Percentiles rank a stretch among this genome's conserved stretches.
These are phyloP conservation scores for Kryphioiulus occultus DNA, from an alignment of 2,888 invertebrate genomes.

Conservation along the genomic window DNA sequence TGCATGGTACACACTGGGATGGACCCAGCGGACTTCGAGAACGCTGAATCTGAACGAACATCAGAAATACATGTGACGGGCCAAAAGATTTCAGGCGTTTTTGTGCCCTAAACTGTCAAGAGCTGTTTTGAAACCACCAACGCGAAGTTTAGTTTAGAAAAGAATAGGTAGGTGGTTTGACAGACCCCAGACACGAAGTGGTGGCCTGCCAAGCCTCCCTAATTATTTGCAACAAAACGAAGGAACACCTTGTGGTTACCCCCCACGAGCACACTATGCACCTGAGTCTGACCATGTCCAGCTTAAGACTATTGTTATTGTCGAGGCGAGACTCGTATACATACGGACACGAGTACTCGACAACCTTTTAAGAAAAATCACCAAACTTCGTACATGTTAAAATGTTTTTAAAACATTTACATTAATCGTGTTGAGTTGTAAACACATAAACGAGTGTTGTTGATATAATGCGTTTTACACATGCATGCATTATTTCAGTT, in stretches of 20 bases:
- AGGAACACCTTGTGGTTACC: neutral
- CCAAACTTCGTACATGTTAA: no score
- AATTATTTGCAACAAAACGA: slow-evolving; percentile 7
- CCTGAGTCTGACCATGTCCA: neutral
- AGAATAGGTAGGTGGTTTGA: slow-evolving; percentile 43
- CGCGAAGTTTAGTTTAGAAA: slow-evolving; percentile 12
- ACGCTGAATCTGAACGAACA: neutral
- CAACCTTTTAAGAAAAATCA: no score
- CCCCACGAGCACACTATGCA: neutral
- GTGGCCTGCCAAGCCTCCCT: slow-evolving; percentile 43
- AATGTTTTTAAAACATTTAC: no score
- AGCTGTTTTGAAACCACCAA: slow-evolving; percentile 29
- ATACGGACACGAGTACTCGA: no score
- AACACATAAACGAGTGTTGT: no score
- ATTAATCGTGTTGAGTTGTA: no score
- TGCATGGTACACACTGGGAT: neutral
- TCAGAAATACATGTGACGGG: neutral
- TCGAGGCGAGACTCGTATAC: neutral
- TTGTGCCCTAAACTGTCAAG: slow-evolving; percentile 41
- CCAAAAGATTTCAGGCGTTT: neutral
- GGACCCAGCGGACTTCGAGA: neutral
- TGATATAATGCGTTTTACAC: neutral
- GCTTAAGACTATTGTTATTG: neutral
- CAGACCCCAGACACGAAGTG: slow-evolving; percentile 28
- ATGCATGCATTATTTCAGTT: neutral